Evolutionary conservation across 2,113 vertebrate species (phyloP).

Genomic region (Periophthalmus modestus): DNA sequence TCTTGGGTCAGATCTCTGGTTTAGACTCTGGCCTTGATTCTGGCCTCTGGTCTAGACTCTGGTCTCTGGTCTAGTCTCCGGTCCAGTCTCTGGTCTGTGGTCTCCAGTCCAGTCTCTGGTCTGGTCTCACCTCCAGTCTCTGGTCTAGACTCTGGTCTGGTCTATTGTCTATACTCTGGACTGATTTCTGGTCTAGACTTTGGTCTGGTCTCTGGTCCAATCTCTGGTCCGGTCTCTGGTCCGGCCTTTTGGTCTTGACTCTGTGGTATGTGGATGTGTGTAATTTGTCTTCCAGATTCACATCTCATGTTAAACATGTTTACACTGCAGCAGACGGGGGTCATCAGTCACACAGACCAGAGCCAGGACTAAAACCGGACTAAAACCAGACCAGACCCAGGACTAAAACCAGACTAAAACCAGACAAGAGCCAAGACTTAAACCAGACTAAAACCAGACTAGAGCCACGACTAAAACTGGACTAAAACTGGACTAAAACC

Average conservation of each 20-base stretch:
- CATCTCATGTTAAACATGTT: conserved; percentile 44
- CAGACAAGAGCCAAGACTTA: not conserved
- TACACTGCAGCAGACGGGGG: conserved; percentile 32
- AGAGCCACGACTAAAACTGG: not conserved
- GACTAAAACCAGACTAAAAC: not conserved
- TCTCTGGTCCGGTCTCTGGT: not conserved
- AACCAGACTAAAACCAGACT: not conserved
- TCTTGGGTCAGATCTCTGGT: no score
- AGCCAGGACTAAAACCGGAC: conserved; percentile 1
- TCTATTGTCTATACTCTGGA: no score
- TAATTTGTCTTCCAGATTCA: conserved; percentile 51
- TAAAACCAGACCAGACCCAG: no score
- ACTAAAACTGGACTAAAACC: conserved; percentile 12
- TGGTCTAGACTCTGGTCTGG: no score
- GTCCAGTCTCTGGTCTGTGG: no score
- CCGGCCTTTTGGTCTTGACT: conserved; percentile 13
- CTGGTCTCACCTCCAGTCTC: no score
- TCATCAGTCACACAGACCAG: conserved; percentile 40
- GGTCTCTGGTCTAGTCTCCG: no score
- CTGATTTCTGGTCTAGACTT: no score
- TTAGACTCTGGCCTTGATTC: no score
- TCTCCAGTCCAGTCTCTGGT: no score
- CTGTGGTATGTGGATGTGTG: conserved; percentile 35
- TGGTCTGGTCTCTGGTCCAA: not conserved
- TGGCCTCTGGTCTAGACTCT: no score